Conservation (phyloP, 2,797 vertebrate genomes). For the Hydrocynus forskahlii region DNA sequence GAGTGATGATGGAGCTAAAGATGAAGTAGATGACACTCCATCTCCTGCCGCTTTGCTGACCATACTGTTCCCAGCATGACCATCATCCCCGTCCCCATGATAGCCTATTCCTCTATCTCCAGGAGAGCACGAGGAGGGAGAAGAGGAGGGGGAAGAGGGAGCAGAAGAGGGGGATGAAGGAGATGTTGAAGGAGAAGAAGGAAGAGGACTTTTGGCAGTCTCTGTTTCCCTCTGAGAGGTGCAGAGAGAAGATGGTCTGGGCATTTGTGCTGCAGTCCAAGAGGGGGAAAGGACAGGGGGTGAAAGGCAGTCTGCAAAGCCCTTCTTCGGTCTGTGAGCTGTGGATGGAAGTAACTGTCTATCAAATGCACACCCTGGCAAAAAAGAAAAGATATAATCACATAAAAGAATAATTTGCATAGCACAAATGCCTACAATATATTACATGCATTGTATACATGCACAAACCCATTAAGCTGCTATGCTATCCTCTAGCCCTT, state of each 20-base stretch:
- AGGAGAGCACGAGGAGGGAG: slow-evolving; percentile 71
- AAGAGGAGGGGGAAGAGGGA: slow-evolving; percentile 67
- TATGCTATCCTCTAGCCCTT: neutral
- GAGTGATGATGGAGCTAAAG: slow-evolving; percentile 53
- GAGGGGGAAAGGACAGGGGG: slow-evolving; percentile 38
- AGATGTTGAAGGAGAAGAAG: slow-evolving; percentile 69
- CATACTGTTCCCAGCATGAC: slow-evolving; percentile 52
- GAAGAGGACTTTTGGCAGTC: slow-evolving; percentile 68
- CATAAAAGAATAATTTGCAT: neutral
- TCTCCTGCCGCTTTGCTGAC: slow-evolving; percentile 62
- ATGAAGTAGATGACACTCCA: slow-evolving; percentile 74
- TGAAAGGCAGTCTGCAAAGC: slow-evolving; percentile 33
- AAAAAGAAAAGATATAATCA: slow-evolving; percentile 11
- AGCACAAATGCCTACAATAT: neutral
- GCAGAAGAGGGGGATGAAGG: slow-evolving; percentile 73
- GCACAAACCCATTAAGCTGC: no score
- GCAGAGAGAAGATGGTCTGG: slow-evolving; percentile 64
- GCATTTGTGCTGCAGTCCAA: slow-evolving; percentile 71
- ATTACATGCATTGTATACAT: neutral
- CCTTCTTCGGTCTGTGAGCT: slow-evolving; percentile 22
- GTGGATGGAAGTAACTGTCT: neutral
- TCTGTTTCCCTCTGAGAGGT: slow-evolving; percentile 61
- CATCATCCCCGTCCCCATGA: slow-evolving; percentile 64
- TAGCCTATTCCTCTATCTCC: slow-evolving; percentile 59
- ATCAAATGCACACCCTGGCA: slow-evolving; percentile 58